Percentiles rank a stretch among this genome's conserved stretches.
Conservation (phyloP, 2,888 invertebrate species). For the Aplocera efformata region DNA sequence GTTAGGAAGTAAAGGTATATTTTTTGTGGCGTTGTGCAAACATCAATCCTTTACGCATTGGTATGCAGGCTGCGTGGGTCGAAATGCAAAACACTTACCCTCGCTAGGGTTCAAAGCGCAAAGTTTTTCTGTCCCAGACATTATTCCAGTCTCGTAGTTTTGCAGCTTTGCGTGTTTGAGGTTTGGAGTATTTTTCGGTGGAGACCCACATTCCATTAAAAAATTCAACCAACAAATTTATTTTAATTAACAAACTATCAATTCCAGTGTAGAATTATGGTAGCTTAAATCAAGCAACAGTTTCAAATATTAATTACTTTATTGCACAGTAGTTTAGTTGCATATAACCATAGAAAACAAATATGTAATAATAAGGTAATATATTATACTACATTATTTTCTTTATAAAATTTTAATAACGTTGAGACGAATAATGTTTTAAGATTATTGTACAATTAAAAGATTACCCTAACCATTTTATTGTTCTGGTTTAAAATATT, state of each 20-base stretch:
- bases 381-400: no score
- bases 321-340: no score
- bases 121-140: slow-evolving; percentile 76
- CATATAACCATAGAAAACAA: no score
- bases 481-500: no score
- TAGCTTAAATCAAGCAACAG: no score
- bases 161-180: slow-evolving; percentile 74
- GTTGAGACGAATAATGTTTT: no score
- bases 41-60: slow-evolving; percentile 74
- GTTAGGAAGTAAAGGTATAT: slow-evolving; percentile 41
- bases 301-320: no score
- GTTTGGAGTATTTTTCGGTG: slow-evolving; percentile 72
- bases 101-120: slow-evolving; percentile 74
- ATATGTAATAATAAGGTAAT: no score
- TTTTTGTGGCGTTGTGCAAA: slow-evolving; percentile 55
- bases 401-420: no score
- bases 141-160: slow-evolving; percentile 77
- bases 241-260: slow-evolving; percentile 62
- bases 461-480: no score
- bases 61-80: slow-evolving; percentile 69
- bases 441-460: no score
- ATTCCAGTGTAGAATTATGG: slow-evolving; percentile 20
- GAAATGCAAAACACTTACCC: slow-evolving; percentile 79
- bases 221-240: slow-evolving; percentile 62
- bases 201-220: slow-evolving; percentile 68